phyloP scores from a whole-genome alignment of 2,888 invertebrate species.

The Aricia artaxerxes region DNA sequence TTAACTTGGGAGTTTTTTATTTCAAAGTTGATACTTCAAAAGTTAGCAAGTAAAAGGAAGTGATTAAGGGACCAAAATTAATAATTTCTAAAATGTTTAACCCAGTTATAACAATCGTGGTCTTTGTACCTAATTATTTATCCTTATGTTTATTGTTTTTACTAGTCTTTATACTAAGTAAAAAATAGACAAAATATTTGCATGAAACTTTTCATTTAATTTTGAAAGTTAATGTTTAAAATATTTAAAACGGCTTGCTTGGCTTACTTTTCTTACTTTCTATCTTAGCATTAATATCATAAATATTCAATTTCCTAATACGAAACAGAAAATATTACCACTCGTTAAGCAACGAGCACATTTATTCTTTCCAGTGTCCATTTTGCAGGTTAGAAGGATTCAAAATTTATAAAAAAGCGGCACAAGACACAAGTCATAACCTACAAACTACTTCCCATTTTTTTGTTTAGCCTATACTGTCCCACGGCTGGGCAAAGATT shows the following conservation, averaged over 20 bases:
- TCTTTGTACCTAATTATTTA: too few species aligned
- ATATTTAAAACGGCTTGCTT: neutral
- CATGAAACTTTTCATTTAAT: neutral
- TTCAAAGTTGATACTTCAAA: neutral
- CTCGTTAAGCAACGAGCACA: neutral
- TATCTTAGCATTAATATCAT: constrained; percentile 3
- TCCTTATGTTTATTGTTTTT: too few species aligned
- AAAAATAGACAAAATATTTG: neutral
- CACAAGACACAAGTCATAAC: too few species aligned
- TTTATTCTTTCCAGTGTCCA: neutral
- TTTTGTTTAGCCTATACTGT: too few species aligned
- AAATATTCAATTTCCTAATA: constrained; percentile 19
- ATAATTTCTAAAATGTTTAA: too few species aligned
- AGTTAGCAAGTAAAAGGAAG: too few species aligned
- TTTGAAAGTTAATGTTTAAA: constrained; percentile 13
- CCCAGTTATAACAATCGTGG: too few species aligned
- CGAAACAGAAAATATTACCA: neutral
- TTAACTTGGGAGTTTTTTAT: neutral
- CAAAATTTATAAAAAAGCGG: too few species aligned
- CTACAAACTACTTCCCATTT: too few species aligned
- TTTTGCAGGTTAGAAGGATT: too few species aligned
- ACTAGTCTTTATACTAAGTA: neutral
- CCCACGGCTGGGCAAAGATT: too few species aligned
- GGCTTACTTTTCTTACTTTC: constrained; percentile 12
- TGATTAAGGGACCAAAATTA: too few species aligned